Evolutionary conservation across 2,888 invertebrate species (phyloP), one percentile per base, ranked within the genome.

Genomic region (Coleophora deauratella): DNA sequence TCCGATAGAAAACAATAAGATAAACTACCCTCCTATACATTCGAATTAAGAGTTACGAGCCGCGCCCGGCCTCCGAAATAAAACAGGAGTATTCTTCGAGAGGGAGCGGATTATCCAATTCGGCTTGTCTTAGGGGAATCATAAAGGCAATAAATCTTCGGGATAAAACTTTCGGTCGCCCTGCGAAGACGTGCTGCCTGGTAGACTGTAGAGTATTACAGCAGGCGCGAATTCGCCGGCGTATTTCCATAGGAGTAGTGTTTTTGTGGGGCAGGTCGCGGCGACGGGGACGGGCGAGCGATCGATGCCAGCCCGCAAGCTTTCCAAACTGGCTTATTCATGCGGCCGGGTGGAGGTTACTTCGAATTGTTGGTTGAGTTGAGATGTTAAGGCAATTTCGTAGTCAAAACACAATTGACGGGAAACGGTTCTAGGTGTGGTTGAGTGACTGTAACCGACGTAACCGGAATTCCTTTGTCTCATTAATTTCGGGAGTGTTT

Each of bases 71-170:
- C 45, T 42, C 30, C 12, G 47, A 43, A 48, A 51, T 52, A 52
- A 51, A 54, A 51, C 51, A 49, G 37, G 33, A 42, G 40, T 37
- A 45, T 40, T 46, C 44, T 38, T 42, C 40, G 40, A 21, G 37
- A 46, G 52, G 50, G 48, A 47, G 46, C 46, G 45, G 47, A 50
- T 51, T 51, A 56, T 50, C 47, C 50, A 50, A 49, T 56, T 50
- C 47, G 36, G 43, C 34, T 41, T 27, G 46, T 47, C 54, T 51
- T 54, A 44, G 37, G 51, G 51, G 56, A 43, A 49, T 50, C 49
- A 50, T 54, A 53, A 53, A 53, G 43, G 50, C 49, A 43, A 53
- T 52, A 52, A 52, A 52, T 57, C 46, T 28, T 32, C 30, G 37
- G 33, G 27, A 45, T 45, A 43, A 49, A 49, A 53, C 42, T 41